Evolutionary conservation across 2,888 invertebrate genomes (phyloP).

Genomic region (Nasonia oneida): DNA sequence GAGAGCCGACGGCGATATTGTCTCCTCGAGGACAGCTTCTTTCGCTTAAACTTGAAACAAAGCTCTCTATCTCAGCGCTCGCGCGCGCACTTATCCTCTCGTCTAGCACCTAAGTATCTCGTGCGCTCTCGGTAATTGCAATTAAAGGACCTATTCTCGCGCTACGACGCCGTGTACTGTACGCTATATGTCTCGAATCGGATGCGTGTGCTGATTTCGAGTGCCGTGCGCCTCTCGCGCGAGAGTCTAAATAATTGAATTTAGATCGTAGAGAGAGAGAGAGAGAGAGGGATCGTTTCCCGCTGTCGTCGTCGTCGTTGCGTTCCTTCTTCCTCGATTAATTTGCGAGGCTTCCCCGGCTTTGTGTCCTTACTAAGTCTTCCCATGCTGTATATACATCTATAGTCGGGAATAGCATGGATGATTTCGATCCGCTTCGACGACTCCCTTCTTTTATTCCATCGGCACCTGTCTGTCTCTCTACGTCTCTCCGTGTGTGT

Average conservation of each 20-base stretch:
- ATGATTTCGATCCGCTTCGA: conserved; percentile 35
- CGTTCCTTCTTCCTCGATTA: conserved; percentile 73
- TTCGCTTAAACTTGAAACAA: too few relatives aligned
- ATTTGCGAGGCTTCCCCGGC: conserved; percentile 75
- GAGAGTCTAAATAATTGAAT: conserved; percentile 76
- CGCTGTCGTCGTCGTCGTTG: neutral
- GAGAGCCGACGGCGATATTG: conserved; percentile 17
- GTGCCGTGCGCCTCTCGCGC: neutral
- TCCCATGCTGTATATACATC: conserved; percentile 26
- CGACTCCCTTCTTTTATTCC: conserved; percentile 13
- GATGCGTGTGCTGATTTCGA: conserved; percentile 50
- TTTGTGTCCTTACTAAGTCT: conserved; percentile 63
- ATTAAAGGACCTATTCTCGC: conserved; percentile 58
- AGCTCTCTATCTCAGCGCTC: neutral
- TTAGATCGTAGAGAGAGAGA: conserved; percentile 72
- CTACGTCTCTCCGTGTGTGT: neutral
- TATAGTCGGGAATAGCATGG: conserved; percentile 16
- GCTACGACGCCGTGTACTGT: conserved; percentile 16
- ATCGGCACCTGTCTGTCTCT: neutral
- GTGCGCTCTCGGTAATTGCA: conserved; percentile 53
- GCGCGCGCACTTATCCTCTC: neutral
- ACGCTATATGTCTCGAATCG: conserved; percentile 17
- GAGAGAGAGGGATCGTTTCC: conserved; percentile 49
- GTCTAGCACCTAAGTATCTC: conserved; percentile 23
- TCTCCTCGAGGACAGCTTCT: conserved; percentile 6